phyloP scores from a whole-genome alignment of 2,113 vertebrate genomes.

The Microtus montanus region DNA sequence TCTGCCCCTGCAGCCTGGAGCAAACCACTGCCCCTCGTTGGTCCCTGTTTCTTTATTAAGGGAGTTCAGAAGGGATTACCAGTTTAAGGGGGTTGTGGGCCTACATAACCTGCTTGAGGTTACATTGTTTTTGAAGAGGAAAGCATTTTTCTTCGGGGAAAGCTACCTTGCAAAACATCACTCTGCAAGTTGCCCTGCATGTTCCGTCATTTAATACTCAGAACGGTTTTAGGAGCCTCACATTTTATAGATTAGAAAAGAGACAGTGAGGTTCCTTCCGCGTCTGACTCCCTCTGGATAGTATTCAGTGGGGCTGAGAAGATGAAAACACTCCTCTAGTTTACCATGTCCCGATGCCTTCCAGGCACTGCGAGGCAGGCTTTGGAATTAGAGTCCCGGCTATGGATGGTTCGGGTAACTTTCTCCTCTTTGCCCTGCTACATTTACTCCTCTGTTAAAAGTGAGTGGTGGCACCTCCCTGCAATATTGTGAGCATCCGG shows the following conservation, averaged over 20 bases:
- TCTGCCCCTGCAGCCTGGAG: neutral
- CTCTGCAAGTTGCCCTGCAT: neutral
- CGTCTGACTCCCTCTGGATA: neutral
- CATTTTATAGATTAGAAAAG: constrained; percentile 45
- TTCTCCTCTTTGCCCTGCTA: constrained; percentile 12
- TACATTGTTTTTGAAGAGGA: neutral
- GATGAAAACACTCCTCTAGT: neutral
- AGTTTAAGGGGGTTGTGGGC: neutral
- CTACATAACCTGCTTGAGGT: neutral
- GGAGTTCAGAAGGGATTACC: neutral
- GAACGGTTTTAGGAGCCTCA: neutral
- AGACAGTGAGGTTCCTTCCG: neutral
- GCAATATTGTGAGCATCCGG: neutral
- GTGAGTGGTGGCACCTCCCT: neutral
- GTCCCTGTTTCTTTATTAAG: neutral
- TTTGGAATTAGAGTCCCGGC: neutral
- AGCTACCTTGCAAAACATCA: neutral
- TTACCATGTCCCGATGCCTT: neutral
- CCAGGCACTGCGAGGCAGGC: neutral
- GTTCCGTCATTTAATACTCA: neutral
- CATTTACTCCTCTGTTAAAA: constrained; percentile 39
- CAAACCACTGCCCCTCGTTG: neutral
- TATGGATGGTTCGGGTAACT: neutral
- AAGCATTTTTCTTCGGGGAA: neutral
- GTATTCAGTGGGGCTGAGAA: neutral